Conservation (phyloP, 2,888 invertebrate species). For the Sinotaia quadrata region DNA sequence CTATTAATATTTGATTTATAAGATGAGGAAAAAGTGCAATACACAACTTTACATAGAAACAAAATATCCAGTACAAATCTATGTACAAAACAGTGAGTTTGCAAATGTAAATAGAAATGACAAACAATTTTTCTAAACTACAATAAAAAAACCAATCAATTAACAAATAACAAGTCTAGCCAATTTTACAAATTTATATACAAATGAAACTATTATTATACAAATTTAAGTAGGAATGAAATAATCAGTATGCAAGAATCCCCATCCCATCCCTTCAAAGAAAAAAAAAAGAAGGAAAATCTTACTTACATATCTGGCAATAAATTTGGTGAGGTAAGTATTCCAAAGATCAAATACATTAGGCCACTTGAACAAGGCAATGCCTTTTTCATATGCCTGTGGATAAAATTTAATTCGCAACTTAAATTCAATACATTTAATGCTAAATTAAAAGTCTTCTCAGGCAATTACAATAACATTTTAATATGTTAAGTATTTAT, state of each 20-base stretch:
- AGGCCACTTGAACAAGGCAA: conserved; percentile 98
- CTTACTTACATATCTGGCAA: conserved; percentile 85
- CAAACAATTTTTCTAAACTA: not conserved
- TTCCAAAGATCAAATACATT: conserved; percentile 99
- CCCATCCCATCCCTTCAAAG: no score
- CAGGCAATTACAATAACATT: not conserved
- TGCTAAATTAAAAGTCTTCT: not conserved
- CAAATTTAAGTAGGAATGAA: not conserved
- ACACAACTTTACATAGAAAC: no score
- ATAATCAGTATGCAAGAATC: no score
- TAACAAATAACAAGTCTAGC: not conserved
- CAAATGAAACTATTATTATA: not conserved
- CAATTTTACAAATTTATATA: not conserved
- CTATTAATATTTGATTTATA: no score
- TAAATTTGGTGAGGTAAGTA: conserved; percentile 96
- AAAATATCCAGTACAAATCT: no score
- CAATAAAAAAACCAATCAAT: not conserved
- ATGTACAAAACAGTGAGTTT: no score
- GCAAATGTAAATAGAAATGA: no score
- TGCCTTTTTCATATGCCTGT: conserved; percentile 95
- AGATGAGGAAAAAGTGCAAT: no score
- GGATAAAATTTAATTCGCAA: no score
- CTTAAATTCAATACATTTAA: no score
- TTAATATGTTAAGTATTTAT: not conserved
- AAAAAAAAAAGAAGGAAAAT: not conserved